Percentiles rank a stretch among this genome's conserved stretches.
These are phyloP conservation scores for Cremastinae sp. DNA, from an alignment of 2,888 invertebrate genomes.

Conservation along the genomic window DNA sequence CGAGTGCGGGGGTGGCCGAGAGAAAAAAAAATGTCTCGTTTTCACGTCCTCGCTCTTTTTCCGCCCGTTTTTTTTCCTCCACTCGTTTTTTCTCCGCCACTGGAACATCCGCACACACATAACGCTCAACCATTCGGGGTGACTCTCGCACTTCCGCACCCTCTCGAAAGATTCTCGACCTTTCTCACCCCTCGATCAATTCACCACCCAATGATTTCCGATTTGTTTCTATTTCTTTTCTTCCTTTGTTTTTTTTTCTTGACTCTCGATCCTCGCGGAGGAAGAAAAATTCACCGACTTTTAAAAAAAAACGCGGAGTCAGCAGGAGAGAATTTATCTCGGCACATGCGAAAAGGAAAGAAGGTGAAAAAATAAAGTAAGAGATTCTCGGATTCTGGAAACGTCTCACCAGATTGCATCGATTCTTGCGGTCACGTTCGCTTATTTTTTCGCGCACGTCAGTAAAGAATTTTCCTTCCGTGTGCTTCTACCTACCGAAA, in stretches of 20 bases:
- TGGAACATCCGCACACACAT: conserved; percentile 33
- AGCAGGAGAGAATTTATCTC: conserved; percentile 45
- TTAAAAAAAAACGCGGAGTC: conserved; percentile 59
- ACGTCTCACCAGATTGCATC: conserved; percentile 49
- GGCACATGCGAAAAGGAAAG: conserved; percentile 27
- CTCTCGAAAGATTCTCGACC: conserved; percentile 32
- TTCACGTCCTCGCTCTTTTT: conserved; percentile 48
- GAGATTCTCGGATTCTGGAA: conserved; percentile 25
- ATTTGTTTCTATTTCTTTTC: conserved; percentile 52
- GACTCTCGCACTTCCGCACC: conserved; percentile 39
- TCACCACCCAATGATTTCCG: conserved; percentile 50
- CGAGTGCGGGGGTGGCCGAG: conserved; percentile 59
- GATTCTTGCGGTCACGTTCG: conserved; percentile 59
- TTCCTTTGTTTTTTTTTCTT: conserved; percentile 50
- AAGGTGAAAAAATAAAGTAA: conserved; percentile 10
- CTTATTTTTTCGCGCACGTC: conserved; percentile 53
- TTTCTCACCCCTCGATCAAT: conserved; percentile 57
- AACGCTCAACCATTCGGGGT: conserved; percentile 25
- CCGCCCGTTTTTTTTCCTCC: conserved; percentile 19
- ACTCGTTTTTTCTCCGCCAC: conserved; percentile 18
- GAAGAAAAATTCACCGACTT: conserved; percentile 10
- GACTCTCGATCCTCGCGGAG: conserved; percentile 21
- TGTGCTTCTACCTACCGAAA: conserved; percentile 5
- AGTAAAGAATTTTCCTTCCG: conserved; percentile 38
- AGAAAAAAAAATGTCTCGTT: conserved; percentile 53